These are phyloP conservation scores for Sylvietta virens DNA, from an alignment of 2,113 vertebrate genomes.

Conservation along the genomic window DNA sequence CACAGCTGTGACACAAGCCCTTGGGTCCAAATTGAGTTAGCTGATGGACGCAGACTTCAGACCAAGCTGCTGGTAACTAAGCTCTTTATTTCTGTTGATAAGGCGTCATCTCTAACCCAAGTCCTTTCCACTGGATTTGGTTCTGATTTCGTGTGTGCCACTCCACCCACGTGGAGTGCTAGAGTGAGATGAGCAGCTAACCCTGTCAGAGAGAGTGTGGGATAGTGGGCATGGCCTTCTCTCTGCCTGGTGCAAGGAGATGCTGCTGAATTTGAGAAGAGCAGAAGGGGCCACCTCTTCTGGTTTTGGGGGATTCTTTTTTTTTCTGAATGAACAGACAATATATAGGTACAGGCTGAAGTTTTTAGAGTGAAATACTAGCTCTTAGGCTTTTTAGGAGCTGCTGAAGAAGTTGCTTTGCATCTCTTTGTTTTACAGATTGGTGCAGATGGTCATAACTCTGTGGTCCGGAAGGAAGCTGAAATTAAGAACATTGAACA, in stretches of 20 bases:
- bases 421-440: conserved; percentile 73
- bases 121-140: conserved; percentile 42
- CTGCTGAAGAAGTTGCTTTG: background rate
- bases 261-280: background rate
- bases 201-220: background rate
- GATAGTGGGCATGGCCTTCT: background rate
- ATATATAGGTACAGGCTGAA: background rate
- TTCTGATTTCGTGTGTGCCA: background rate
- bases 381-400: background rate
- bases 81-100: conserved; percentile 49
- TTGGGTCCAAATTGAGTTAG: conserved; percentile 90
- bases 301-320: accelerated
- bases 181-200: background rate
- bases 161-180: background rate
- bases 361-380: background rate
- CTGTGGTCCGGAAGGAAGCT: conserved; percentile 80
- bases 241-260: background rate
- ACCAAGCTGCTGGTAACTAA: conserved; percentile 90
- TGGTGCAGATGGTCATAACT: conserved; percentile 93
- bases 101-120: background rate
- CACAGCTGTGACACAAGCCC: conserved; percentile 76
- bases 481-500: conserved; percentile 87
- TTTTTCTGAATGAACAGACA: background rate
- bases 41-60: conserved; percentile 85
- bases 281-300: background rate